Conservation (phyloP, 1,140 invertebrate species). For the Pygmarrhopalites habei region DNA sequence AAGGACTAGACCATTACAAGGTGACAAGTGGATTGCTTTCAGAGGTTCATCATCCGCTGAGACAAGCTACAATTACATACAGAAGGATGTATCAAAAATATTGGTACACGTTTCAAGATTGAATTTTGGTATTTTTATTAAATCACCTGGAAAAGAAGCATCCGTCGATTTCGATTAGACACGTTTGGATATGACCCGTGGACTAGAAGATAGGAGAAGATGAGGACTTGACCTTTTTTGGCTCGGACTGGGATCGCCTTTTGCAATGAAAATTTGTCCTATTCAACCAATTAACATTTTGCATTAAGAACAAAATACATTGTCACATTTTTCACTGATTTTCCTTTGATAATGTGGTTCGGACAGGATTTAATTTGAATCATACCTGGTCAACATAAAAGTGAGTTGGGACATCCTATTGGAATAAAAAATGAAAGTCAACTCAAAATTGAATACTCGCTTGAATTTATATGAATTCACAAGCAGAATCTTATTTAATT, state of each 20-base stretch:
- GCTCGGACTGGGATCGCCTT: slow-evolving; percentile 51
- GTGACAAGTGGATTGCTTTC: slow-evolving; percentile 46
- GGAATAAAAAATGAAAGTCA: too few species aligned
- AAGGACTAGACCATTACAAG: slow-evolving; percentile 49
- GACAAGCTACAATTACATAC: slow-evolving; percentile 40
- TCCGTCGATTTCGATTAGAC: slow-evolving; percentile 48
- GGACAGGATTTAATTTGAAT: not conserved
- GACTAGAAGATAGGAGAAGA: slow-evolving; percentile 56
- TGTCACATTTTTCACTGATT: too few species aligned
- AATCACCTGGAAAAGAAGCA: slow-evolving; percentile 53
- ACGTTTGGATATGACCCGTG: slow-evolving; percentile 55
- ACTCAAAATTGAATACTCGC: too few species aligned
- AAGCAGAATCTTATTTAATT: too few species aligned
- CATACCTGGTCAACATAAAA: slow-evolving; percentile 51
- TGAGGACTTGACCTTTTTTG: slow-evolving; percentile 51
- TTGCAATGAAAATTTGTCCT: slow-evolving; percentile 51
- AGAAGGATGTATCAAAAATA: not conserved
- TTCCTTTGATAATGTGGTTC: too few species aligned
- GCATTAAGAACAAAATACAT: too few species aligned
- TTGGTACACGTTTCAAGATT: too few species aligned
- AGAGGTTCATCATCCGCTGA: slow-evolving; percentile 51
- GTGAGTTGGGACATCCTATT: slow-evolving; percentile 47
- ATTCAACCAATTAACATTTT: too few species aligned
- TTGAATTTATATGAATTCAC: too few species aligned
- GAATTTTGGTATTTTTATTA: not conserved